Evolutionary conservation across 1,140 invertebrate genomes (phyloP), one percentile per base, ranked within the genome.

Genomic region (Drosophila ironensis): DNA sequence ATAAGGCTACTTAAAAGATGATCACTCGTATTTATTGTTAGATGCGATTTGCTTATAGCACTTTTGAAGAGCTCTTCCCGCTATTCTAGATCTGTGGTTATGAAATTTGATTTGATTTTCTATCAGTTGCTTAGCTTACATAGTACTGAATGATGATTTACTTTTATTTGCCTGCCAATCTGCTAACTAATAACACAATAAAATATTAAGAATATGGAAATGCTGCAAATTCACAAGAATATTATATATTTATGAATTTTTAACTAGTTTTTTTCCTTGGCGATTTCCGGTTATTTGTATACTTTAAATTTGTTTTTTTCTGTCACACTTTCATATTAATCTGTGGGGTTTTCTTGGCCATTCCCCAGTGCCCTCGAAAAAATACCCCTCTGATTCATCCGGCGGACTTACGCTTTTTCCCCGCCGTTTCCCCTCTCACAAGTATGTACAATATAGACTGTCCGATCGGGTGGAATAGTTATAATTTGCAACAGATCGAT

Each of bases 351-450:
- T 52, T 44, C 11, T 17, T 57, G 14, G 7, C 16, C 27, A 7
- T n/a, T 14, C 20, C 47, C 47, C 33, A 12, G 48, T 7, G 14
- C 14, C 33, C 14, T 12, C 14, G 33, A 7, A 37, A 22, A 37
- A 37, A 14, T 16, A 17, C 33, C 33, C 12, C 33, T 5, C 25
- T 60, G 56, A 60, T 24, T 24, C 56, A 60, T 33, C 33, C 33
- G 33, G 4, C 30, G 7, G 11, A 44, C 37, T 60, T 12, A 50
- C 40, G n/a, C 41, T 27, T 22, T 41, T 1, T 16, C 30, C 17
- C 6, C 8, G 24, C 27, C n/a, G n/a, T n/a, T n/a, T n/a, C n/a
- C n/a, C n/a, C n/a, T n/a, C n/a, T n/a, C n/a, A n/a, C n/a, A n/a
- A n/a, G n/a, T n/a, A n/a, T n/a, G n/a, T n/a, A n/a, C n/a, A n/a